These are phyloP conservation scores for Colinus virginianus DNA, from an alignment of 2,113 vertebrate genomes.

Conservation along the genomic window DNA sequence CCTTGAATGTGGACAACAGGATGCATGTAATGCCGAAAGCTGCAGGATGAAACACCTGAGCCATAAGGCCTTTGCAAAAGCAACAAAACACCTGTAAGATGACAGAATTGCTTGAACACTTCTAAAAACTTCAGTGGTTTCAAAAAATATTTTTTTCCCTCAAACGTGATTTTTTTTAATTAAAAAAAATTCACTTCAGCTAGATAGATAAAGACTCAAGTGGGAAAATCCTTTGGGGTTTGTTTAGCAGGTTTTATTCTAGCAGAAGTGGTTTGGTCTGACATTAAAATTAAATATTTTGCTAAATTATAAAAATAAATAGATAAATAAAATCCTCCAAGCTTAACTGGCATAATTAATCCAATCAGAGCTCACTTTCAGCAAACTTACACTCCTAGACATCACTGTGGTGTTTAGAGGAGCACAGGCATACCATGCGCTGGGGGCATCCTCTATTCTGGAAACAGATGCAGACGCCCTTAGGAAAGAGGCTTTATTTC, in stretches of 20 bases:
- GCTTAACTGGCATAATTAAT: not conserved
- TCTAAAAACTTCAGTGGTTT: not conserved
- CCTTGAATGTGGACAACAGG: not conserved
- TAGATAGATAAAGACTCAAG: not conserved
- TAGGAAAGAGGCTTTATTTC: slow-evolving; percentile 34
- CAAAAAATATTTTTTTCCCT: not conserved
- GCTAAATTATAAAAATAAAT: not conserved
- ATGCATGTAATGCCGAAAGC: not conserved
- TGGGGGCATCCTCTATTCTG: not conserved
- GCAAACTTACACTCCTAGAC: not conserved
- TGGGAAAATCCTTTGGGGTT: not conserved
- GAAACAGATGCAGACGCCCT: not conserved
- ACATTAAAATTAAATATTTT: not conserved
- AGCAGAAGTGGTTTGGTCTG: not conserved
- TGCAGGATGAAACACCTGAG: not conserved
- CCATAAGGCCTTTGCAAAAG: not conserved
- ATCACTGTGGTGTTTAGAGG: not conserved
- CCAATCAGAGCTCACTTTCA: not conserved
- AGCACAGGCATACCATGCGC: not conserved
- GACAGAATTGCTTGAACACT: not conserved
- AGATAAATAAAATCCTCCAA: not conserved
- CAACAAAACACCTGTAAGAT: not conserved
- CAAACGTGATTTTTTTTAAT: not conserved
- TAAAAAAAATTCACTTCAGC: not conserved
- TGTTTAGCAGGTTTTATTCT: not conserved